phyloP scores from a whole-genome alignment of 2,888 invertebrate species.

The Aporophyla lueneburgensis region DNA sequence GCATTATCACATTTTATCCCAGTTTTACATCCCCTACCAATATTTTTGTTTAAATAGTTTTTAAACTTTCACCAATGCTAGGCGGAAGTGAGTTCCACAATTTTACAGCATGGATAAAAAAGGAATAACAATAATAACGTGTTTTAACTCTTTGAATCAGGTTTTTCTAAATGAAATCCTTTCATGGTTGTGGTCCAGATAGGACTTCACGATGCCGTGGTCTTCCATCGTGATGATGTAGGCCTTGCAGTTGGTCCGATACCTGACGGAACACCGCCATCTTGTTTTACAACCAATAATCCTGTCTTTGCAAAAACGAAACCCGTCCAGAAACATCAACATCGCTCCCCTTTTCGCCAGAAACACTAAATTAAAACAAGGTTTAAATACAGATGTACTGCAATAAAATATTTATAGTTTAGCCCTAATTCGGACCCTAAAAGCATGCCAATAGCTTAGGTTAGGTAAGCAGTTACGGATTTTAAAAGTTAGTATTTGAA shows the following conservation, averaged over 20 bases:
- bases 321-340: constrained; percentile 42
- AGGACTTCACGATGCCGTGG: neutral
- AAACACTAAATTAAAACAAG: constrained; percentile 35
- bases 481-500: neutral
- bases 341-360: constrained; percentile 34
- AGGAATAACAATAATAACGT: no score
- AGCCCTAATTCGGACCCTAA: no score
- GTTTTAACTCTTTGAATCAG: no score
- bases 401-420: neutral
- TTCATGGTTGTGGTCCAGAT: no score
- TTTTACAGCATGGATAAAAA: no score
- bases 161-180: no score
- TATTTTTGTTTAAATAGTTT: no score
- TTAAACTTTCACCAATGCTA: no score
- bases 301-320: constrained; percentile 58
- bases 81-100: no score
- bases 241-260: constrained; percentile 57
- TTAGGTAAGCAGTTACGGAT: neutral
- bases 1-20: no score
- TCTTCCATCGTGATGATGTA: constrained; percentile 42
- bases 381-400: neutral
- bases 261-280: constrained; percentile 77
- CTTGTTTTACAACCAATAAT: constrained; percentile 59
- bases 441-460: neutral
- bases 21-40: no score